A percentile compares a stretch with the other conserved stretches of the same genome.
These are phyloP conservation scores for Trinorchestia longiramus DNA, from an alignment of 1,140 invertebrate species.

Conservation along the genomic window DNA sequence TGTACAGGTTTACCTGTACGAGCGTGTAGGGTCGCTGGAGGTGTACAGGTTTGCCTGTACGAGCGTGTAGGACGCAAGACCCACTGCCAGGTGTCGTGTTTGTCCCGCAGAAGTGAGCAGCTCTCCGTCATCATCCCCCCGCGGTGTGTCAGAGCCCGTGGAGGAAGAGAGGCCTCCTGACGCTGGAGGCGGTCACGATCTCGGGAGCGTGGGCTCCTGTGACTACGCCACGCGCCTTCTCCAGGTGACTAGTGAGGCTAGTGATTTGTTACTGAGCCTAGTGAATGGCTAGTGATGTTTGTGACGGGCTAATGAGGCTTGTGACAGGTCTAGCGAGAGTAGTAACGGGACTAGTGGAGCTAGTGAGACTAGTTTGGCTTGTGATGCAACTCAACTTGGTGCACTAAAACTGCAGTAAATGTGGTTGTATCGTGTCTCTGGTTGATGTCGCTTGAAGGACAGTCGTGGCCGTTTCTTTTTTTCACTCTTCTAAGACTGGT, in stretches of 20 bases:
- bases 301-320: neutral
- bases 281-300: neutral
- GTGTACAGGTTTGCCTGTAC: neutral
- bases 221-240: constrained; percentile 20
- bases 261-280: no score
- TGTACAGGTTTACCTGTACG: no score
- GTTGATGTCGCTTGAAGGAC: no score
- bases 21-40: neutral
- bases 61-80: neutral
- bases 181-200: neutral
- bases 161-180: neutral
- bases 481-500: no score
- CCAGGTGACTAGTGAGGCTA: constrained; percentile 5
- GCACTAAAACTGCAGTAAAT: no score
- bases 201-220: neutral
- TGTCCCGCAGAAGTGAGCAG: constrained; percentile 19
- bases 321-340: neutral
- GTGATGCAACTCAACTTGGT: no score
- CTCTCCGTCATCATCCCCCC: constrained; percentile 1
- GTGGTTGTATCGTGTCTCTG: no score
- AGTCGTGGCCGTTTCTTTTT: no score
- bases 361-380: neutral
- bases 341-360: neutral
- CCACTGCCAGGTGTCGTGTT: neutral
- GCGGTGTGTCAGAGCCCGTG: neutral